Conservation (phyloP, 2,797 vertebrate genomes). For the Acestrorhynchus altus region DNA sequence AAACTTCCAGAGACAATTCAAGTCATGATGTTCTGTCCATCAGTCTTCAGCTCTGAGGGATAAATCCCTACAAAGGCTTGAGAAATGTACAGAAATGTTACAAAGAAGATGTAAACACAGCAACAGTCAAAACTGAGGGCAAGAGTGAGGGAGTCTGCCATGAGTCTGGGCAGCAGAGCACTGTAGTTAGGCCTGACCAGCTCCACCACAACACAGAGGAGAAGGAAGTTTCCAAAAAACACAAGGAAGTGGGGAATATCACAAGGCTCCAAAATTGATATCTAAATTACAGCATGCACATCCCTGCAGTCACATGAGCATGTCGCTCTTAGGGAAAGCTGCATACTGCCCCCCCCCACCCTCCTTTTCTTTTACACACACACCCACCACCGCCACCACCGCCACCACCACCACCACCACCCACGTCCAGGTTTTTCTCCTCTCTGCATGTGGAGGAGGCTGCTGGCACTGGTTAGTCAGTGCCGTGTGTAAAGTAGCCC, state of each 20-base stretch:
- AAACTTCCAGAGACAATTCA: not conserved
- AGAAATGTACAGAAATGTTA: not conserved
- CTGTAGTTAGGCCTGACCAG: constrained; percentile 29
- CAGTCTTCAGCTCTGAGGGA: no score
- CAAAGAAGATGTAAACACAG: constrained; percentile 4
- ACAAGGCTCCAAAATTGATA: constrained; percentile 42
- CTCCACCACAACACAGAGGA: constrained; percentile 20
- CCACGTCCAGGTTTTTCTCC: constrained; percentile 69
- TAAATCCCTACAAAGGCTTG: not conserved
- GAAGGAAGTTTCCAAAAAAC: constrained; percentile 28
- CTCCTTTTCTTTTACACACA: constrained; percentile 9
- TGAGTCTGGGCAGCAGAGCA: not conserved
- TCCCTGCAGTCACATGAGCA: constrained; percentile 41
- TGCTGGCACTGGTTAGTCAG: constrained; percentile 71
- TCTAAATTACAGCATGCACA: constrained; percentile 31
- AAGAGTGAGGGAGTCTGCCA: constrained; percentile 3
- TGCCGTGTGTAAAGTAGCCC: constrained; percentile 85
- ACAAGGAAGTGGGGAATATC: constrained; percentile 35
- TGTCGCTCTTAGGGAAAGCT: constrained; percentile 25
- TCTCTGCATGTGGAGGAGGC: constrained; percentile 80
- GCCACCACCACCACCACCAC: constrained; percentile 57
- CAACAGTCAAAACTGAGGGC: not conserved
- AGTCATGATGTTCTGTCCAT: no score
- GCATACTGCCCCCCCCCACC: not conserved
- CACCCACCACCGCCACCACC: constrained; percentile 3